Evolutionary conservation across 1,140 invertebrate genomes (phyloP), one percentile per base, ranked within the genome.

Genomic region (Episyrphus balteatus): DNA sequence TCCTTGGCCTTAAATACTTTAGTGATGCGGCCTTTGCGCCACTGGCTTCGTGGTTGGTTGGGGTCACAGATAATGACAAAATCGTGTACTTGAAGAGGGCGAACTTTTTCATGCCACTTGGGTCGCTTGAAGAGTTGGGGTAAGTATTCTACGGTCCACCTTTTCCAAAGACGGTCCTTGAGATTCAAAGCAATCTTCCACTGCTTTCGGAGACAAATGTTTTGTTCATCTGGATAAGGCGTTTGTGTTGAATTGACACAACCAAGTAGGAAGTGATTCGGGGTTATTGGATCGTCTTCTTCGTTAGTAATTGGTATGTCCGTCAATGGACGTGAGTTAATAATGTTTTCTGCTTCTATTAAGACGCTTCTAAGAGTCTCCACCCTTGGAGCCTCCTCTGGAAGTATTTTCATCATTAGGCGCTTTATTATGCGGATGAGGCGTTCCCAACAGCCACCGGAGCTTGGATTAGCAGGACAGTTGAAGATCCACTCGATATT

Each of bases 251-350:
- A 36, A 42, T 42, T 50, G 14, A 43, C 13, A 37, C 44, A 41
- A 1, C 51, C 51, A n/a, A 55, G 41, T 11, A 53, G 32, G 39
- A 65, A 62, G 26, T 68, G 57, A 13, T 61, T 63, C 0, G 64
- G 61, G 0, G 62, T 65, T 0, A 67, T 38, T 0, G 57, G 51
- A 21, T 55, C 60, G 0, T 44, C 39, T 26, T 62, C 55, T 3
- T 58, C 51, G 0, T 42, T 36, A 26, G 47, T 50, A 0, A 56
- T 40, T 9, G 57, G 59, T 0, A 68, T 57, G 11, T 62, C 55
- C 0, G 57, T 66, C 8, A 67, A 54, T 0, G 58, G 63, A 12
- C 58, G 55, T 18, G 50, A 56, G 46, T 69, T 66, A 0, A 68
- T 51, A 2, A 49, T 49, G 11, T 49, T 48, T 47, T 61, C 61